These are phyloP conservation scores for Triplophysa rosa DNA, from an alignment of 2,113 vertebrate species.

Conservation along the genomic window DNA sequence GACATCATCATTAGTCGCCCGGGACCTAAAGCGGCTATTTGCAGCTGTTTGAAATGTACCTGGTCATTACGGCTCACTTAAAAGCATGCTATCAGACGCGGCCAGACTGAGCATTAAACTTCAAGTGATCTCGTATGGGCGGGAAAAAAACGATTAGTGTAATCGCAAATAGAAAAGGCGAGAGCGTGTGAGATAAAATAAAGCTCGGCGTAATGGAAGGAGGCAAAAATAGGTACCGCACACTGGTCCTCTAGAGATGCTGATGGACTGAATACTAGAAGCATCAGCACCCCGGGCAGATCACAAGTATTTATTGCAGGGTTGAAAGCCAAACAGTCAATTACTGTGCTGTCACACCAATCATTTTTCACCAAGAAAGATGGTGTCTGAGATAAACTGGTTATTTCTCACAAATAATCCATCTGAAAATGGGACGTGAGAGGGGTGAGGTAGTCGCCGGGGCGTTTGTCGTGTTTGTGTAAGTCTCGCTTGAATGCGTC, in stretches of 20 bases:
- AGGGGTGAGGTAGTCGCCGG: conserved; percentile 57
- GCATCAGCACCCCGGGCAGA: conserved; percentile 58
- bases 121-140: background rate
- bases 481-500: background rate
- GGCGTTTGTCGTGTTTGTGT: conserved; percentile 19
- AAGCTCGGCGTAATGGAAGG: conserved; percentile 11
- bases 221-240: conserved; percentile 20
- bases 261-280: conserved; percentile 63
- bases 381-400: conserved; percentile 69
- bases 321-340: conserved; percentile 76
- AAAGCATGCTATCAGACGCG: conserved; percentile 33
- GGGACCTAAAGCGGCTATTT: conserved; percentile 33
- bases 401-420: conserved; percentile 73
- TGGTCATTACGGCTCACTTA: conserved; percentile 28
- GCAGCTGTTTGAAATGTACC: conserved; percentile 24
- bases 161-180: conserved; percentile 3
- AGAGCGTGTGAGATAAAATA: conserved; percentile 17
- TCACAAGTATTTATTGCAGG: conserved; percentile 64
- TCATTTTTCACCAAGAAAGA: conserved; percentile 72
- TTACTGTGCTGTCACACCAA: conserved; percentile 70
- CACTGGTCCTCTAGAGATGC: conserved; percentile 48
- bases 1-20: conserved; percentile 51
- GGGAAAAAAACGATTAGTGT: background rate
- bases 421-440: conserved; percentile 65
- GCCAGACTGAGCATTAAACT: conserved; percentile 24